phyloP scores from a whole-genome alignment of 2,888 invertebrate genomes.

The Dryocosmus kuriphilus region DNA sequence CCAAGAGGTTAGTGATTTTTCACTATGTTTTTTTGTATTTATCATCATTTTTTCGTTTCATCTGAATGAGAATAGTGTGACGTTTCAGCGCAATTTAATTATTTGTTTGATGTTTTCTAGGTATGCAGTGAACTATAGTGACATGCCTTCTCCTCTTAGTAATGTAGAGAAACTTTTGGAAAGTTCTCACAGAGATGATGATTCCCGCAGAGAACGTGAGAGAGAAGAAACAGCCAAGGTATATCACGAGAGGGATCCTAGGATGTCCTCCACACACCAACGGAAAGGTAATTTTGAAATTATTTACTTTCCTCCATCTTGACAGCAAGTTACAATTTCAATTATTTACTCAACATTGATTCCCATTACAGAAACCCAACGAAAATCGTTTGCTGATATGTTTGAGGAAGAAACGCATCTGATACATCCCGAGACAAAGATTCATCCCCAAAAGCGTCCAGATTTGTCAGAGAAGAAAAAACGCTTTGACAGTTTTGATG shows the following conservation, averaged over 20 bases:
- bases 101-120: slow-evolving; percentile 68
- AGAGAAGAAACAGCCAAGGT: slow-evolving; percentile 72
- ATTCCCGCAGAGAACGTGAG: slow-evolving; percentile 71
- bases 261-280: slow-evolving; percentile 68
- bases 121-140: slow-evolving; percentile 76
- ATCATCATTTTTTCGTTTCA: slow-evolving; percentile 39
- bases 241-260: slow-evolving; percentile 73
- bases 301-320: slow-evolving; percentile 75
- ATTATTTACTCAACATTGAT: slow-evolving; percentile 65
- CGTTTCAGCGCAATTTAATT: slow-evolving; percentile 72
- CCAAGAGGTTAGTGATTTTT: slow-evolving; percentile 78
- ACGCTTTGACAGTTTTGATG: slow-evolving; percentile 66
- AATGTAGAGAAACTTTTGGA: slow-evolving; percentile 75
- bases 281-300: slow-evolving; percentile 73
- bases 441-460: slow-evolving; percentile 70
- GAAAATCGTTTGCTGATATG: slow-evolving; percentile 73
- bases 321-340: slow-evolving; percentile 66
- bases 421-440: slow-evolving; percentile 72
- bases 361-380: slow-evolving; percentile 68
- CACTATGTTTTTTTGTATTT: neutral
- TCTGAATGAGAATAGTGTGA: slow-evolving; percentile 60
- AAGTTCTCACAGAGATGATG: slow-evolving; percentile 72
- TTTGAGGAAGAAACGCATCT: slow-evolving; percentile 74
- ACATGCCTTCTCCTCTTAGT: slow-evolving; percentile 76
- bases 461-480: slow-evolving; percentile 77